A percentile compares a stretch with the other conserved stretches of the same genome.
phyloP scores from a whole-genome alignment of 2,113 vertebrate species.

The Arizona elegans region DNA sequence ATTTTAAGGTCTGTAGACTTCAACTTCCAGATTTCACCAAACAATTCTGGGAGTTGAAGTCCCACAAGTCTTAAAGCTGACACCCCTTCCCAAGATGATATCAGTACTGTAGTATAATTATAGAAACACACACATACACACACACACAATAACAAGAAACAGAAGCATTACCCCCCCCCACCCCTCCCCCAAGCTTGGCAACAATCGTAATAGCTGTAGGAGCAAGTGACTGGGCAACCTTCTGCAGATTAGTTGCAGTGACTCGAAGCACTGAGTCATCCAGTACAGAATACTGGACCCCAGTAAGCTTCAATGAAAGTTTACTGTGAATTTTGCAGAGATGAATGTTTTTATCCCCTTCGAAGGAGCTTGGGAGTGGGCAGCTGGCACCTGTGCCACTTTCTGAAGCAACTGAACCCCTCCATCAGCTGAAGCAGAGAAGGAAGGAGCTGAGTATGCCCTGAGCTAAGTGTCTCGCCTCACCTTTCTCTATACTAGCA shows the following conservation, averaged over 20 bases:
- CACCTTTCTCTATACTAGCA: background rate
- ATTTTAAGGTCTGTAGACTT: background rate
- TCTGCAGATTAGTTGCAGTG: background rate
- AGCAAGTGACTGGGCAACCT: background rate
- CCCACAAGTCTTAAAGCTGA: background rate
- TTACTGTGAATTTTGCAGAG: background rate
- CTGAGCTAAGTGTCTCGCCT: background rate
- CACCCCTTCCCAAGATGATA: background rate
- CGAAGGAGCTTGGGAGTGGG: background rate
- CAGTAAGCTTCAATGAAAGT: background rate
- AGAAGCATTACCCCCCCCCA: background rate
- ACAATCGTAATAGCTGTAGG: background rate
- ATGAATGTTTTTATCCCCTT: background rate
- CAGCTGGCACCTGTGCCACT: background rate
- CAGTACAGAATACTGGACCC: background rate
- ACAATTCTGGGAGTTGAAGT: background rate
- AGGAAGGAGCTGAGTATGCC: background rate
- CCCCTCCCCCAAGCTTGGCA: background rate
- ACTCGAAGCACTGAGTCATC: background rate
- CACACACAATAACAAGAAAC: background rate
- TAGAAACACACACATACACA: background rate
- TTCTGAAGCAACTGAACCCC: background rate
- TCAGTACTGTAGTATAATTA: background rate
- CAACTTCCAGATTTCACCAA: background rate
- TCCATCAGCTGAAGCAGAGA: background rate